Percentiles rank a stretch among this genome's conserved stretches.
Evolutionary conservation across 2,888 invertebrate species (phyloP).

Genomic region (Platynereis dumerilii): DNA sequence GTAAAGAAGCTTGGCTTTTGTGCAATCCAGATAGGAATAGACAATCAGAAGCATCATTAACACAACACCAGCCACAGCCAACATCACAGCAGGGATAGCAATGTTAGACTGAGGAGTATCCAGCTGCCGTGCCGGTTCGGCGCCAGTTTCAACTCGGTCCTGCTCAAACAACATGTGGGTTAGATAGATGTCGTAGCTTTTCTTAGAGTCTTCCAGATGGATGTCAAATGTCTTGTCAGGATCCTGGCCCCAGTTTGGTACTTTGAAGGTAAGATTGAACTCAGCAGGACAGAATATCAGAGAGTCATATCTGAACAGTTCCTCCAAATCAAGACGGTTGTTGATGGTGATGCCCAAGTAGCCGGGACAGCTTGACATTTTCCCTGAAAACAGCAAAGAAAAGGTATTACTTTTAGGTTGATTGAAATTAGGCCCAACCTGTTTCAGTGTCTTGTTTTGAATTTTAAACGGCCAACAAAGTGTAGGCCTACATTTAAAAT

Average conservation of each 20-base stretch:
- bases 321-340: conserved; percentile 34
- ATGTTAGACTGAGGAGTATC: conserved; percentile 15
- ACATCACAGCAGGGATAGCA: conserved; percentile 27
- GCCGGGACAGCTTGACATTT: conserved; percentile 51
- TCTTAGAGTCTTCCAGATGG: conserved; percentile 30
- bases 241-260: conserved; percentile 39
- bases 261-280: conserved; percentile 49
- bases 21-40: conserved; percentile 34
- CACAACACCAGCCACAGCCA: conserved; percentile 12
- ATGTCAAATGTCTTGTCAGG: conserved; percentile 38
- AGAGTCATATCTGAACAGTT: conserved; percentile 47
- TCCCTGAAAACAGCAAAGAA: conserved; percentile 31
- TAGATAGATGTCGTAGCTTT: conserved; percentile 35
- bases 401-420: neutral
- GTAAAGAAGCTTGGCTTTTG: conserved; percentile 11
- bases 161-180: conserved; percentile 37
- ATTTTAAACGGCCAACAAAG: no score
- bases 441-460: no score
- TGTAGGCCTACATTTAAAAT: no score
- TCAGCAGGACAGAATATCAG: conserved; percentile 51
- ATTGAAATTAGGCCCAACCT: no score
- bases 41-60: conserved; percentile 27
- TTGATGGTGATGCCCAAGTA: conserved; percentile 45
- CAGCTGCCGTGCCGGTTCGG: neutral
- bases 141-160: conserved; percentile 17